Evolutionary conservation across 2,888 invertebrate species (phyloP).

Genomic region (Dorcus hopei): DNA sequence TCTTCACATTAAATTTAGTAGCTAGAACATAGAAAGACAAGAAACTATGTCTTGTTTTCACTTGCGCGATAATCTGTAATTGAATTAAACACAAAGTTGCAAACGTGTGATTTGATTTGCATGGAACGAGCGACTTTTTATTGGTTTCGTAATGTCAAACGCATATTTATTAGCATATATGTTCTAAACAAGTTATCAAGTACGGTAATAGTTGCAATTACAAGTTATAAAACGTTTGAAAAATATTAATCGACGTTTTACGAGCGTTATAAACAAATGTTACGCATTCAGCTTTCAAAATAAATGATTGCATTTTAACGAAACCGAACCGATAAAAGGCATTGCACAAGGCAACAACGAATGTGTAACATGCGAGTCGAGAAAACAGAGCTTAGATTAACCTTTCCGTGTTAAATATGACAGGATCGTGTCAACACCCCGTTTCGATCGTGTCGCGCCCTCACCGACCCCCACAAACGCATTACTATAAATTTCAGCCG

Average conservation of each 20-base stretch:
- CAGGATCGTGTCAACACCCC: slow-evolving; percentile 49
- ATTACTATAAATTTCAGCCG: slow-evolving; percentile 42
- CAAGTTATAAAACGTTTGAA: slow-evolving; percentile 19
- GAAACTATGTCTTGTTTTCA: too few species aligned
- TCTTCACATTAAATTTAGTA: too few species aligned
- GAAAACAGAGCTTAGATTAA: slow-evolving; percentile 28
- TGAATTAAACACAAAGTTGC: too few species aligned
- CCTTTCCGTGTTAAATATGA: slow-evolving; percentile 37
- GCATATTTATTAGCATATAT: too few species aligned
- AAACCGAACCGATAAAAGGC: background rate
- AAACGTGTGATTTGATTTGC: too few species aligned
- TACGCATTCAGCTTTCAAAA: background rate
- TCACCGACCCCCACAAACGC: slow-evolving; percentile 40
- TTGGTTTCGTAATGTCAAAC: too few species aligned
- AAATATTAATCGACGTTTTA: slow-evolving; percentile 20
- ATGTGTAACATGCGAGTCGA: slow-evolving; percentile 21
- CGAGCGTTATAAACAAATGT: slow-evolving; percentile 11
- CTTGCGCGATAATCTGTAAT: too few species aligned
- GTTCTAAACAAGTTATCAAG: slow-evolving; percentile 17
- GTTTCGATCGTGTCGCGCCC: slow-evolving; percentile 42
- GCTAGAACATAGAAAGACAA: too few species aligned
- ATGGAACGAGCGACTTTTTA: too few species aligned
- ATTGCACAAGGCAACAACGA: background rate
- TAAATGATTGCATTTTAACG: background rate
- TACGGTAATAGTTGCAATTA: slow-evolving; percentile 20